These are phyloP conservation scores for Pemphigus obesinymphae DNA, from an alignment of 1,140 invertebrate genomes.

Conservation along the genomic window DNA sequence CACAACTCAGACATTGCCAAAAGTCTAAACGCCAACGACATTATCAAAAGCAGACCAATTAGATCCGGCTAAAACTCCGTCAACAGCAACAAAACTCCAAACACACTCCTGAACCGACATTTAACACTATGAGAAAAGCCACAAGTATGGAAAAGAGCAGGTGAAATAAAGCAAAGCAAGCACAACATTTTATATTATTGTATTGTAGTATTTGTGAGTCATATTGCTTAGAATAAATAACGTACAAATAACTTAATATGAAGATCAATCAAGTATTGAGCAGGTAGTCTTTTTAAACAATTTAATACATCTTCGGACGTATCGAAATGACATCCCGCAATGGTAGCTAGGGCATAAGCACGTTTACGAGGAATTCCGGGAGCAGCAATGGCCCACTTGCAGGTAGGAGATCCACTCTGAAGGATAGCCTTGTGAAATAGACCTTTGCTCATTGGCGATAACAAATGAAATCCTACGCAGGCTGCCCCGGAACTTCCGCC, in stretches of 20 bases:
- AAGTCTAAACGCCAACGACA: no score
- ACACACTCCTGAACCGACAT: no score
- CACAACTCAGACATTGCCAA: no score
- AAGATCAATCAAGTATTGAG: conserved; percentile 36
- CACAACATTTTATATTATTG: no score
- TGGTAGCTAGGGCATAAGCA: conserved; percentile 51
- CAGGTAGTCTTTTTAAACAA: conserved; percentile 55
- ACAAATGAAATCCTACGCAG: conserved; percentile 33
- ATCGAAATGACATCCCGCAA: conserved; percentile 56
- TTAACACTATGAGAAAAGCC: no score
- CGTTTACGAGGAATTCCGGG: background rate
- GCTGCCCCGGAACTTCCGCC: conserved; percentile 43
- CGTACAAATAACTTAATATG: background rate
- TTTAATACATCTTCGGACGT: conserved; percentile 55
- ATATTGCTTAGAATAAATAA: no score
- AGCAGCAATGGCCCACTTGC: conserved; percentile 33
- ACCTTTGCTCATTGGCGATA: conserved; percentile 43
- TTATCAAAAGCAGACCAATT: no score
- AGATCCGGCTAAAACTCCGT: no score
- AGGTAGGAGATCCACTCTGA: conserved; percentile 55
- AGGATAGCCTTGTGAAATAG: conserved; percentile 51
- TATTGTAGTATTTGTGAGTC: no score
- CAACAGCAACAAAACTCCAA: no score
- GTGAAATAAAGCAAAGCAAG: no score
- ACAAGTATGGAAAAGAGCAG: no score